Evolutionary conservation across 2,113 vertebrate species (phyloP).

Genomic region (Actinemys pallida): DNA sequence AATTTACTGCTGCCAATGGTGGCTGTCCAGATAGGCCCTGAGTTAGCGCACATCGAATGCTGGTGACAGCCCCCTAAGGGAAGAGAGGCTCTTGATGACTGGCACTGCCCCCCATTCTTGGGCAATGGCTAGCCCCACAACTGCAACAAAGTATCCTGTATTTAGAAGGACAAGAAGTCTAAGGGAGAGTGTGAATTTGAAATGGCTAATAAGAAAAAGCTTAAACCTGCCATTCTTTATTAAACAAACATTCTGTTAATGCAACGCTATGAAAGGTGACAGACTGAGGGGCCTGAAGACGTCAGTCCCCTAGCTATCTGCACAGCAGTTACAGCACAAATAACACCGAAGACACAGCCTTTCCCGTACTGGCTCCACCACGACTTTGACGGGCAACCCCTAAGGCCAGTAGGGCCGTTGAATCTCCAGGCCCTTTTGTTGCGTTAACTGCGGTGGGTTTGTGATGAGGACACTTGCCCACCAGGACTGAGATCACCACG

Average conservation of each 20-base stretch:
- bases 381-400: not conserved
- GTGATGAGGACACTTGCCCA: not conserved
- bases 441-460: not conserved
- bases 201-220: not conserved
- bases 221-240: not conserved
- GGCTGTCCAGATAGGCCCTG: not conserved
- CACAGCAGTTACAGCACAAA: not conserved
- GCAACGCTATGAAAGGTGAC: not conserved
- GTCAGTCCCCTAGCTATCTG: not conserved
- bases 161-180: not conserved
- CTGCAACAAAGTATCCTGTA: not conserved
- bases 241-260: not conserved
- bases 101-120: not conserved
- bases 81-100: not conserved
- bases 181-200: not conserved
- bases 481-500: not conserved
- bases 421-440: not conserved
- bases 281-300: not conserved
- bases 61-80: not conserved
- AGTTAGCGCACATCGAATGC: not conserved
- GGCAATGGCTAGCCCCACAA: not conserved
- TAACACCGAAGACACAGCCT: not conserved
- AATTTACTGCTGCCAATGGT: not conserved
- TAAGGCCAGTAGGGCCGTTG: not conserved
- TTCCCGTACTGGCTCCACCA: not conserved